Evolutionary conservation across 2,888 invertebrate species (phyloP).

Genomic region (Apocheima hispidaria): DNA sequence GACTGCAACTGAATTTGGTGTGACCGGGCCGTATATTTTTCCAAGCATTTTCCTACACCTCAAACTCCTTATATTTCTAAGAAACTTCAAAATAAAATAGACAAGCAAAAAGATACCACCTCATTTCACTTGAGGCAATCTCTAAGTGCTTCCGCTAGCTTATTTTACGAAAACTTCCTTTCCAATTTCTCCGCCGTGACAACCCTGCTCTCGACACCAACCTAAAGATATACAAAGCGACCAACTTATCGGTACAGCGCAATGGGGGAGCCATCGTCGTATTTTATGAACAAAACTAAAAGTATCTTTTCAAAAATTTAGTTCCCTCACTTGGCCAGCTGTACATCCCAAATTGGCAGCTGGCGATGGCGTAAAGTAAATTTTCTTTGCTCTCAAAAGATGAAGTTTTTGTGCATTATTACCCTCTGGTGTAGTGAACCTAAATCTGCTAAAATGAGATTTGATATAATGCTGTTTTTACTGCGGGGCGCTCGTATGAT

Average conservation of each 20-base stretch:
- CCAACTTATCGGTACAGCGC: background rate
- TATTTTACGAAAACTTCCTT: slow-evolving; percentile 9
- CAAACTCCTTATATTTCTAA: slow-evolving; percentile 1
- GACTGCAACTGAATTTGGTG: no score
- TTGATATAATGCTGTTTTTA: background rate
- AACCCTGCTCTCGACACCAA: slow-evolving; percentile 27
- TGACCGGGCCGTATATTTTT: background rate
- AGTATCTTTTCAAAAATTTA: background rate
- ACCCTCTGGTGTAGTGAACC: background rate
- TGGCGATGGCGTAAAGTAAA: slow-evolving; percentile 35
- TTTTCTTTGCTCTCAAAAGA: slow-evolving; percentile 29
- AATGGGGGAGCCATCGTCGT: background rate
- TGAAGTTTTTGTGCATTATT: slow-evolving; percentile 25
- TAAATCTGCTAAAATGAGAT: slow-evolving; percentile 8
- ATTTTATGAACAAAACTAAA: background rate
- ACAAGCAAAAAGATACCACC: background rate
- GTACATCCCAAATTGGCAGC: slow-evolving; percentile 12
- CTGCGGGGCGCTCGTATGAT: no score
- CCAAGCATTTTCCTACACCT: background rate
- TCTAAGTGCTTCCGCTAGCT: slow-evolving; percentile 19
- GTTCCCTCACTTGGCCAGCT: background rate
- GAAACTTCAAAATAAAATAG: slow-evolving; percentile 4
- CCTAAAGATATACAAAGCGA: background rate
- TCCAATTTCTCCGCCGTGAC: slow-evolving; percentile 24
- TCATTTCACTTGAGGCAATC: slow-evolving; percentile 22